Percentiles rank a stretch among this genome's conserved stretches.
Evolutionary conservation across 1,140 invertebrate species (phyloP).

Genomic region (Ceratina australensis): DNA sequence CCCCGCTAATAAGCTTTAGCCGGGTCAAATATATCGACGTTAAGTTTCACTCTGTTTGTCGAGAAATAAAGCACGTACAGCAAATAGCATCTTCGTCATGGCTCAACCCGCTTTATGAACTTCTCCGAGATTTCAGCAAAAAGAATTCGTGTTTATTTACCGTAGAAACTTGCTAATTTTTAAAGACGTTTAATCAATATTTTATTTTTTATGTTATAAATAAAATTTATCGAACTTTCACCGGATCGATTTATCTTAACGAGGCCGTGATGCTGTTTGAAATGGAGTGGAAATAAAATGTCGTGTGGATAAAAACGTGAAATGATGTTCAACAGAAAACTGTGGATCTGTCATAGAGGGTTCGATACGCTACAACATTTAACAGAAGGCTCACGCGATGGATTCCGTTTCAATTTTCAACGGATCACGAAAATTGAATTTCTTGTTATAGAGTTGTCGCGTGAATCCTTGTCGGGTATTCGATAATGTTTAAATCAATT

Average conservation of each 20-base stretch:
- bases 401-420: constrained; percentile 53
- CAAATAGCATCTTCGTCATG: neutral
- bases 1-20: constrained; percentile 17
- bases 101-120: neutral
- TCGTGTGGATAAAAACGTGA: too few species aligned
- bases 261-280: too few species aligned
- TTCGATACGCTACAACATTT: constrained; percentile 28
- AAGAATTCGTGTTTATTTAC: neutral
- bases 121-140: neutral
- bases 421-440: constrained; percentile 53
- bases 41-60: constrained; percentile 21
- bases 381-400: constrained; percentile 22
- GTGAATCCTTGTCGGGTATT: constrained; percentile 34
- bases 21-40: constrained; percentile 19
- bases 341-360: neutral
- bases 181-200: too few species aligned
- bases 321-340: neutral
- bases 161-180: too few species aligned
- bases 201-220: too few species aligned
- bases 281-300: too few species aligned
- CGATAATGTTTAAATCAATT: constrained; percentile 36
- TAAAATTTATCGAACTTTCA: too few species aligned
- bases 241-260: too few species aligned
- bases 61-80: constrained; percentile 13
- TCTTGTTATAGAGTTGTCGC: constrained; percentile 26